phyloP scores from a whole-genome alignment of 1,140 invertebrate genomes.

The Dendrolimus kikuchii region DNA sequence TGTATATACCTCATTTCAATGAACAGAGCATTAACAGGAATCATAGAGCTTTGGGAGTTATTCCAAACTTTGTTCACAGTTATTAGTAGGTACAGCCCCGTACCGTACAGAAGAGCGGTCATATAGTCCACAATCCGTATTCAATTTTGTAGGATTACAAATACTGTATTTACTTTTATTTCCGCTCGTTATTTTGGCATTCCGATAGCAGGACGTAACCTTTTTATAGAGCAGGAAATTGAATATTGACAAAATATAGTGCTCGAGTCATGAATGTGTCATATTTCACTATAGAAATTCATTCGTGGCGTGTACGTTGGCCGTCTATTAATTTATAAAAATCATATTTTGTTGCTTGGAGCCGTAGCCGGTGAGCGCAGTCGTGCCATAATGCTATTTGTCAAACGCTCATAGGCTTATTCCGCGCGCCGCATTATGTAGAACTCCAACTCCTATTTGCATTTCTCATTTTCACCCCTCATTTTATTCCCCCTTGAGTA shows the following conservation, averaged over 20 bases:
- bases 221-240: conserved; percentile 38
- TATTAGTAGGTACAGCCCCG: too few species aligned
- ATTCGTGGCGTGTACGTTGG: conserved; percentile 12
- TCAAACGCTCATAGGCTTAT: conserved; percentile 44
- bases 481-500: conserved; percentile 30
- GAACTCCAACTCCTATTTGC: conserved; percentile 49
- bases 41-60: too few species aligned
- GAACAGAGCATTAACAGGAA: too few species aligned
- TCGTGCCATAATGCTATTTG: conserved; percentile 45
- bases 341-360: conserved; percentile 19
- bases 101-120: too few species aligned
- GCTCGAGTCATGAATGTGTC: conserved; percentile 15
- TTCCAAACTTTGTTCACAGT: too few species aligned
- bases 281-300: conserved; percentile 18
- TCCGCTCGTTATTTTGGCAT: conserved; percentile 31
- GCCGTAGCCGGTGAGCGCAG: conserved; percentile 17
- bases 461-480: conserved; percentile 57
- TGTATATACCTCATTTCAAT: too few species aligned
- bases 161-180: conserved; percentile 30
- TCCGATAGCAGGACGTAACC: conserved; percentile 18
- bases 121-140: not conserved
- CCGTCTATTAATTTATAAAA: conserved; percentile 24
- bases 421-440: conserved; percentile 25
- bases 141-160: conserved; percentile 6
- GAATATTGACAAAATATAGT: conserved; percentile 30